These are phyloP conservation scores for Macaria notata DNA, from an alignment of 2,888 invertebrate species.

Conservation along the genomic window DNA sequence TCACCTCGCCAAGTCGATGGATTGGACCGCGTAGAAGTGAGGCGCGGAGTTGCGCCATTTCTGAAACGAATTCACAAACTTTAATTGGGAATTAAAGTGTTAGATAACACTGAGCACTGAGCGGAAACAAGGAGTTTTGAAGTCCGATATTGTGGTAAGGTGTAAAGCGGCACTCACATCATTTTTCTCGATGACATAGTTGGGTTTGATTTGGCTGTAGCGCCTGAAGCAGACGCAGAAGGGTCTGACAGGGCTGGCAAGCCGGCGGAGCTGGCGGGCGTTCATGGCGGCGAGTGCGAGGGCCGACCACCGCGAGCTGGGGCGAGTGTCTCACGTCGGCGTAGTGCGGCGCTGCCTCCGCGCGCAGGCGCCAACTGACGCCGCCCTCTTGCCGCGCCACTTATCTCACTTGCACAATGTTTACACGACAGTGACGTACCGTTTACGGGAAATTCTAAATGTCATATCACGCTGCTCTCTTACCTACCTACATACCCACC, in stretches of 20 bases:
- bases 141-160: constrained; percentile 28
- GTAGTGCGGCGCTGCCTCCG: constrained; percentile 45
- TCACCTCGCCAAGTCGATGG: constrained; percentile 69
- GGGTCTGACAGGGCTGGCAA: constrained; percentile 52
- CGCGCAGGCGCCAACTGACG: constrained; percentile 73
- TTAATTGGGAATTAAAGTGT: constrained; percentile 7
- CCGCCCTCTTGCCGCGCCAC: constrained; percentile 47
- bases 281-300: constrained; percentile 50
- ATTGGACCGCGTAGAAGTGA: constrained; percentile 72
- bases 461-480: constrained; percentile 34
- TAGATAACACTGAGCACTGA: constrained; percentile 3
- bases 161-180: constrained; percentile 66
- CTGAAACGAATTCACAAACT: constrained; percentile 53
- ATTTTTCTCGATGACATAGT: constrained; percentile 66
- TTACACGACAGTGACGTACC: constrained; percentile 58
- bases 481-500: constrained; percentile 18
- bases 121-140: background rate
- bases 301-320: constrained; percentile 30
- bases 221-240: constrained; percentile 54
- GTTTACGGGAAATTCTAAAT: constrained; percentile 48
- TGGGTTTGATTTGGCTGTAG: constrained; percentile 76
- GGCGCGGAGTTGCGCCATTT: constrained; percentile 78
- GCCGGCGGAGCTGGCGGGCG: constrained; percentile 65
- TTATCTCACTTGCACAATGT: constrained; percentile 65
- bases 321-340: constrained; percentile 43